Evolutionary conservation across 1,140 invertebrate species (phyloP).

Genomic region (Meloidogyne floridensis): DNA sequence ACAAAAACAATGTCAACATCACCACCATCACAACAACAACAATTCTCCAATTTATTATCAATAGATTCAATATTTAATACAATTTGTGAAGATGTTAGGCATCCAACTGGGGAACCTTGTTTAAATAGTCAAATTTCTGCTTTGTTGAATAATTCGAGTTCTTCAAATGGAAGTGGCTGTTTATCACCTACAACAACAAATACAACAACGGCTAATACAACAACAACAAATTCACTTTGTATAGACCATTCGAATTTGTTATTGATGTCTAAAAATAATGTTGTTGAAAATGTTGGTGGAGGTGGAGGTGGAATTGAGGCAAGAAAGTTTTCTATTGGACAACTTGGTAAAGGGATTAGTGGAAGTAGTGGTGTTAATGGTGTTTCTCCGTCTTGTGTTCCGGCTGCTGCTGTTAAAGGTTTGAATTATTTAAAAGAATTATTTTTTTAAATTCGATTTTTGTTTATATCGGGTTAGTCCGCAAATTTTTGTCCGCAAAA

Average conservation of each 20-base stretch:
- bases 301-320: no score
- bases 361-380: no score
- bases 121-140: constrained; percentile 14
- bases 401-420: no score
- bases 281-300: no score
- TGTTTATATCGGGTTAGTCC: no score
- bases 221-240: constrained; percentile 16
- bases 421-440: no score
- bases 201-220: constrained; percentile 22
- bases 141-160: background rate
- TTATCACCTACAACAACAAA: constrained; percentile 25
- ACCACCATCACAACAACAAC: background rate
- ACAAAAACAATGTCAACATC: background rate
- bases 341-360: no score
- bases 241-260: background rate
- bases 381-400: no score
- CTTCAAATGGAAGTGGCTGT: background rate
- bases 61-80: constrained; percentile 45
- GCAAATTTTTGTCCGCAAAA: no score
- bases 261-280: background rate
- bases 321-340: no score
- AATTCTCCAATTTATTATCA: background rate
- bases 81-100: constrained; percentile 44
- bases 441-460: no score
- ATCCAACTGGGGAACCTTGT: constrained; percentile 38